Conservation (phyloP, 2,113 vertebrate genomes). For the Sphyrna mokarran region DNA sequence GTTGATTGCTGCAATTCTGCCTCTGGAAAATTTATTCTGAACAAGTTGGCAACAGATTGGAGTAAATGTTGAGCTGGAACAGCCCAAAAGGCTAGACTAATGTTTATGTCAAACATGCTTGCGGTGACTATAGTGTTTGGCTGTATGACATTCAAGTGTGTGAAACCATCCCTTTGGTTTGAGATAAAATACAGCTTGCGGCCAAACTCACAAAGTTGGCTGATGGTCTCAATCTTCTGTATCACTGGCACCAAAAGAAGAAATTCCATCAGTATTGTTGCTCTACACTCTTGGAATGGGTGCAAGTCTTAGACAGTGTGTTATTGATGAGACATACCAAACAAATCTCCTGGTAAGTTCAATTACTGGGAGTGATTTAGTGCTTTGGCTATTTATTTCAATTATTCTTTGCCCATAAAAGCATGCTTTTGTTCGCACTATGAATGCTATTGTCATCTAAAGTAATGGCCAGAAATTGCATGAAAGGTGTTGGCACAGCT, state of each 20-base stretch:
- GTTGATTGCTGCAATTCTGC: not conserved
- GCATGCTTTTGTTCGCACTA: not conserved
- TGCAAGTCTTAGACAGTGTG: not conserved
- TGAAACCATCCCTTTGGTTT: not conserved
- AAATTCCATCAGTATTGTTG: not conserved
- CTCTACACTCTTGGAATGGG: not conserved
- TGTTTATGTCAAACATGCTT: not conserved
- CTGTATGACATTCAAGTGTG: not conserved
- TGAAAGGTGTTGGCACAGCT: not conserved
- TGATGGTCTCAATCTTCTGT: not conserved
- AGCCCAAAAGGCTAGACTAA: not conserved
- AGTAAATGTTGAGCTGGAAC: not conserved
- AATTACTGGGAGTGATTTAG: not conserved
- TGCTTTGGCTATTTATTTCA: not conserved
- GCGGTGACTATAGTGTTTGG: not conserved
- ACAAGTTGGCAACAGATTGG: not conserved
- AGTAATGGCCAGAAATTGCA: not conserved
- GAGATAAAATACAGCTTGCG: not conserved
- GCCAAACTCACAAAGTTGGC: not conserved
- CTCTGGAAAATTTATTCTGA: not conserved
- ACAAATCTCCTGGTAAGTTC: not conserved
- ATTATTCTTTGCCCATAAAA: constrained; percentile 3
- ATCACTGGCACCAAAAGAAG: not conserved
- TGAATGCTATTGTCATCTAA: not conserved
- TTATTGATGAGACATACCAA: not conserved